Conservation (phyloP, 1,140 invertebrate species). For the Pseudomyrmex dendroicus region DNA sequence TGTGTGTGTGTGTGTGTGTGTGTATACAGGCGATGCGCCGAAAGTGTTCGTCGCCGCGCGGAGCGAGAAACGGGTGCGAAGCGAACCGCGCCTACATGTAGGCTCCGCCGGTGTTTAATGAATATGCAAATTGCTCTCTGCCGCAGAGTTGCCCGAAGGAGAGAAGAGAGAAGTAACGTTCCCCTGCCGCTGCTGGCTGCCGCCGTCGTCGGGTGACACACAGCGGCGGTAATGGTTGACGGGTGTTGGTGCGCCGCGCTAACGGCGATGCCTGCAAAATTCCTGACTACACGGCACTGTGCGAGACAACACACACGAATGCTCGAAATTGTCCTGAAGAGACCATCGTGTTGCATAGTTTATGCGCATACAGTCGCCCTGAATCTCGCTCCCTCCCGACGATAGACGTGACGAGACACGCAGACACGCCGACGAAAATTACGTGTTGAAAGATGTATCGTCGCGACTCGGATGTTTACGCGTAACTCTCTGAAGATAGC, state of each 20-base stretch:
- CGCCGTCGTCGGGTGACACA: slow-evolving; percentile 44
- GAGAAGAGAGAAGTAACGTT: slow-evolving; percentile 40
- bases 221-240: slow-evolving; percentile 48
- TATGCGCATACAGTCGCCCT: slow-evolving; percentile 1
- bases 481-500: not conserved
- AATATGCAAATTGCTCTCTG: slow-evolving; percentile 82
- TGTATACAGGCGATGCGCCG: slow-evolving; percentile 15
- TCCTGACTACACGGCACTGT: slow-evolving; percentile 62
- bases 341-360: slow-evolving; percentile 40
- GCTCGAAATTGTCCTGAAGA: slow-evolving; percentile 56
- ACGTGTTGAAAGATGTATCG: not conserved
- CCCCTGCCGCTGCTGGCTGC: slow-evolving; percentile 34
- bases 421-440: not conserved
- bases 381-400: slow-evolving; percentile 28
- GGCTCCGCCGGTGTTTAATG: slow-evolving; percentile 79
- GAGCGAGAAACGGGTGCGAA: slow-evolving; percentile 27
- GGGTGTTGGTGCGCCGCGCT: slow-evolving; percentile 56
- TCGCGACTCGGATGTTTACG: not conserved
- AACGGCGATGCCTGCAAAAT: slow-evolving; percentile 74
- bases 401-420: not conserved
- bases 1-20: not conserved
- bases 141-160: slow-evolving; percentile 71
- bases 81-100: slow-evolving; percentile 11
- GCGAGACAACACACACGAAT: not conserved
- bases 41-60: slow-evolving; percentile 1